Base-by-base conservation (phyloP, 2,797 vertebrate genomes). In the Morelia viridis region DNA sequence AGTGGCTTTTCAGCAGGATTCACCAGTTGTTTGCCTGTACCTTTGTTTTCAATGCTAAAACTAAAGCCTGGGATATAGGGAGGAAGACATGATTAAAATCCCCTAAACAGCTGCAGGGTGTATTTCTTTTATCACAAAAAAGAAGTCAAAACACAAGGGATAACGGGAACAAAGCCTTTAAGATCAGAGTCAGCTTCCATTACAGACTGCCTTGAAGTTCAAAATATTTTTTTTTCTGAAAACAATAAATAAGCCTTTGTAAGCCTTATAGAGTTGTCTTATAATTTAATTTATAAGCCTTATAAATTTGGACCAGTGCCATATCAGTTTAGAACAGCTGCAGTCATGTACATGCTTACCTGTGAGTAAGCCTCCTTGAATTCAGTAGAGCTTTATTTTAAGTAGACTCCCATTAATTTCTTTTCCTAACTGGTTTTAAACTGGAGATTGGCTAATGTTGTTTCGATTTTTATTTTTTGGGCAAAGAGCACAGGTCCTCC, bases 381-480 rank as follows among this genome's bases (percentile, higher is more conserved):
- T 53, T 50, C 50, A 58, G 64, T 57, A 11, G 53, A 56, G 19
- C 46, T 68, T 89, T n/a, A n/a, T 61, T 6, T n/a, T 46, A 56
- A 93, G 93, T 96, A 96, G 94, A 96, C 95, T 93, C 92, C 95
- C 94, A 93, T 93, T 94, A 65, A 95, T 93, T 93, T 91, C 71
- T 85, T 11, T n/a, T 31, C 50, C 3, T 28, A 62, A 15, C 56
- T 89, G 22, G 31, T 94, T 95, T 93, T 90, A 94, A 94, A 94
- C 86, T 94, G 92, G 68, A 94, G 80, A 95, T 96, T 92, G 91
- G 89, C 95, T 86, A 83, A 80, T 24, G 8, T 11, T 93, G 86
- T 35, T 41, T 85, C 22, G 2, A 26, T 35, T 46, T 58, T 57
- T 4, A 15, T 64, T 61, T 41, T 53, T 17, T 35, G 87, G 93